Evolutionary conservation across 1,140 invertebrate genomes (phyloP), one percentile per base, ranked within the genome.

Genomic region (Drosophila tsacasi): DNA sequence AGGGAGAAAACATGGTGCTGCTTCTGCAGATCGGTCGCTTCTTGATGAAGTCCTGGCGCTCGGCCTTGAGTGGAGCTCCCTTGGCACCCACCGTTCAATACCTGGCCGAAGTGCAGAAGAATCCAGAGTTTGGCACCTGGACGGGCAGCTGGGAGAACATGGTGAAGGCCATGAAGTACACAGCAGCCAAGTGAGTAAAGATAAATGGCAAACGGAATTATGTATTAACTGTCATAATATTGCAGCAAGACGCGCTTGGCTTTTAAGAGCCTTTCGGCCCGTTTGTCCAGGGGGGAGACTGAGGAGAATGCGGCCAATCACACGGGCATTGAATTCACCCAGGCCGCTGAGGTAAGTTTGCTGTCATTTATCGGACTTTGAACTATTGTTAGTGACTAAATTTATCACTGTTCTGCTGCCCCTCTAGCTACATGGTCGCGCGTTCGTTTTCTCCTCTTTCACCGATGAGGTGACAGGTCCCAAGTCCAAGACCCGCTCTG

Each of bases 1-100:
- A 99, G 94, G 98, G 98, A 3, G 98, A 99, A 94, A 99, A 99
- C 91, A 98, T 97, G 2, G 98, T 99, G 21, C 93, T 99, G 50
- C 94, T 97, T n/a, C 93, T 99, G 8, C 98, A 99, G 94, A 97
- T 15, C 10, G 32, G 32, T 25, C 95, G 97, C 94, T 97, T 95
- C 81, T 93, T 97, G 30, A 94, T 97, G 55, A 97, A 97, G 93
- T 94, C 94, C 8, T 97, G 95, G 95, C 95, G 95, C 65, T 94
- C 95, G 57, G 95, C 95, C 1, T 73, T 93, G 5, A 93, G 93
- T 44, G 94, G 95, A 2, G 91, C 94, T 25, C 61, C 92, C 1
- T 75, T 97, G 30, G 94, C 95, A 3, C 94, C 94, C 0, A 96
- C 96, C 0, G 94, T 96, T 5, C 92, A 93, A 21, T 97, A 97